A percentile compares a stretch with the other conserved stretches of the same genome.
Evolutionary conservation across 2,113 vertebrate species (phyloP).

Genomic region (Pseudorectes ferrugineus): DNA sequence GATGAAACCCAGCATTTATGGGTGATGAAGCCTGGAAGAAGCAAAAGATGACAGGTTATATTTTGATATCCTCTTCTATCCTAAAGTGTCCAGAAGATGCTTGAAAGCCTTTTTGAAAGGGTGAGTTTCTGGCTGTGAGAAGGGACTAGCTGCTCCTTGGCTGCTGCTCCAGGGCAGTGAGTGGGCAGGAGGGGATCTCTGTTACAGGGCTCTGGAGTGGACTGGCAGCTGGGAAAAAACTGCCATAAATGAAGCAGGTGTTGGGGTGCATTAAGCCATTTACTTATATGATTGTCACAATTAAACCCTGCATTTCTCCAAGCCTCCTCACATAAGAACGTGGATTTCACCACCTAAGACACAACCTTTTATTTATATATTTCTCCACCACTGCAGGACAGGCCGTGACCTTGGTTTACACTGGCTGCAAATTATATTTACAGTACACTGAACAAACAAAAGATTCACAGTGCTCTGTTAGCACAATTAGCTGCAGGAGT

Average conservation of each 20-base stretch:
- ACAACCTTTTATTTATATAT: not conserved
- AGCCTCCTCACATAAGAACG: not conserved
- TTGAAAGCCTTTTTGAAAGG: rapidly evolving
- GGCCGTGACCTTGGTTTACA: not conserved
- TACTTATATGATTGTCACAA: not conserved
- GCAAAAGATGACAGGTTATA: not conserved
- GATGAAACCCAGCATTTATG: not conserved
- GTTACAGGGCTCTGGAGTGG: not conserved
- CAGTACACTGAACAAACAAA: not conserved
- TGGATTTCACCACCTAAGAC: not conserved
- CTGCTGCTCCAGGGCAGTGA: not conserved
- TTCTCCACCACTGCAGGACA: not conserved
- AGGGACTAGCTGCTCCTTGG: not conserved
- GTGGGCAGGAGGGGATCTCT: not conserved
- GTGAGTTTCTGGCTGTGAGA: not conserved
- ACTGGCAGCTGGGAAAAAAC: not conserved
- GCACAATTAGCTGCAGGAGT: not conserved
- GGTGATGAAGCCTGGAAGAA: not conserved
- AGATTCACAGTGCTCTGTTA: not conserved
- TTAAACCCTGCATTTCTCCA: not conserved
- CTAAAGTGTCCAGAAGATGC: rapidly evolving
- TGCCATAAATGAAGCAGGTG: not conserved
- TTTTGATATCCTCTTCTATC: not conserved
- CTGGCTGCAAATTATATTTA: not conserved
- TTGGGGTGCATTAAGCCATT: not conserved